These are phyloP conservation scores for Mus pahari DNA, from an alignment of 2,113 vertebrate genomes.

Conservation along the genomic window DNA sequence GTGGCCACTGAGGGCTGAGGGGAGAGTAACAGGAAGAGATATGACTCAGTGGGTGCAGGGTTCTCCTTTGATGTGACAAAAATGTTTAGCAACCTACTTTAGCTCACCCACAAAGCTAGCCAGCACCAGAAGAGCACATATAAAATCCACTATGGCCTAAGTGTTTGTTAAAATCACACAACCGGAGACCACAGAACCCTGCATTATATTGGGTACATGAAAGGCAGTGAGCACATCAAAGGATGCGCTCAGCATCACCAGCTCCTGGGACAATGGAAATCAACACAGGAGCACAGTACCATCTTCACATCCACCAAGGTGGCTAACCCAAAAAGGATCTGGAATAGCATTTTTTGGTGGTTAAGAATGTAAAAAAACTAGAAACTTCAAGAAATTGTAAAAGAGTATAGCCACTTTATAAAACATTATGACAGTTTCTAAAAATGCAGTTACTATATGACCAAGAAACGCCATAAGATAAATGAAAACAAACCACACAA, in stretches of 20 bases:
- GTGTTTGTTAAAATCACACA: neutral
- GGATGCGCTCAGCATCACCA: neutral
- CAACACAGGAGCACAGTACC: neutral
- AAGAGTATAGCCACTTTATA: neutral
- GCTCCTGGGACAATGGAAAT: neutral
- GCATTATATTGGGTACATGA: neutral
- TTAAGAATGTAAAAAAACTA: neutral
- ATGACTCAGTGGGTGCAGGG: neutral
- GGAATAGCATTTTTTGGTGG: neutral
- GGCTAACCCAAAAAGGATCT: neutral
- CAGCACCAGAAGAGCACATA: neutral
- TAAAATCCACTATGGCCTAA: neutral
- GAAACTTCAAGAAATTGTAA: neutral
- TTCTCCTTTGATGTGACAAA: neutral
- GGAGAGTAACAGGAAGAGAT: neutral
- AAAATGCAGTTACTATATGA: neutral
- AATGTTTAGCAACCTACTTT: neutral
- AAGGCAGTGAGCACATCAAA: neutral
- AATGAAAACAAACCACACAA: conserved; percentile 17
- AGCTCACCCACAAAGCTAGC: neutral
- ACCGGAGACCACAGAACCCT: neutral
- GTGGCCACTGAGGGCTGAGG: neutral
- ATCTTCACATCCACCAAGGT: neutral
- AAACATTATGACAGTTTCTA: neutral
- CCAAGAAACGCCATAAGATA: neutral